A percentile compares a stretch with the other conserved stretches of the same genome.
Conservation (phyloP, 2,888 invertebrate species). For the Steromphala cineraria region DNA sequence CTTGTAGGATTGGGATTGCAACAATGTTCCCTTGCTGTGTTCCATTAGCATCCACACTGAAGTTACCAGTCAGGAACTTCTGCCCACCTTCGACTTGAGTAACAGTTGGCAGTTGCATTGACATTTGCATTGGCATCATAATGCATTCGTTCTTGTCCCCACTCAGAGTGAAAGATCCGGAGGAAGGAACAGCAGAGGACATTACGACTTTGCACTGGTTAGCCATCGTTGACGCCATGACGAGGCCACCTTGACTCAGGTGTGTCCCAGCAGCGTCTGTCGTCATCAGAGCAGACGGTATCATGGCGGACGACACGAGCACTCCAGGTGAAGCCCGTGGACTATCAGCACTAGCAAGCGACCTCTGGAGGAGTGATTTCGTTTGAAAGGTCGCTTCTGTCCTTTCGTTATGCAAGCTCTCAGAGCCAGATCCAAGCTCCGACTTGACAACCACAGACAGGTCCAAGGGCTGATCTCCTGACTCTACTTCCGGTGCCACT, state of each 20-base stretch:
- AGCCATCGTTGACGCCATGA: background rate
- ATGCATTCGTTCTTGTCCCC: background rate
- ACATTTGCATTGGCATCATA: conserved; percentile 10
- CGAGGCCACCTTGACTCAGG: background rate
- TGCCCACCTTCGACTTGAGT: background rate
- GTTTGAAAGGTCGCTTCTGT: background rate
- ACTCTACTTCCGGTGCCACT: background rate
- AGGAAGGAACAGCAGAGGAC: background rate
- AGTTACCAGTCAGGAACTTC: background rate
- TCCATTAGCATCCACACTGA: background rate
- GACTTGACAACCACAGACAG: background rate
- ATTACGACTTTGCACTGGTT: conserved; percentile 1
- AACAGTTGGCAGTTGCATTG: conserved; percentile 37
- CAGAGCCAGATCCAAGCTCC: background rate
- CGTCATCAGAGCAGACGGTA: background rate
- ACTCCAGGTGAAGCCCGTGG: background rate
- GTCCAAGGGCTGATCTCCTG: conserved; percentile 24
- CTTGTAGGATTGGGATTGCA: background rate
- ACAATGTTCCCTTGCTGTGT: background rate
- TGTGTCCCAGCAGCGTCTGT: background rate
- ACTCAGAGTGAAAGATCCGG: background rate
- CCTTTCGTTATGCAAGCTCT: background rate
- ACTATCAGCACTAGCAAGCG: background rate
- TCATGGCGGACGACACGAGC: background rate
- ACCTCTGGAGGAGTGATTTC: background rate